Evolutionary conservation across 2,888 invertebrate genomes (phyloP).

Genomic region (Drosophila meridionalis): DNA sequence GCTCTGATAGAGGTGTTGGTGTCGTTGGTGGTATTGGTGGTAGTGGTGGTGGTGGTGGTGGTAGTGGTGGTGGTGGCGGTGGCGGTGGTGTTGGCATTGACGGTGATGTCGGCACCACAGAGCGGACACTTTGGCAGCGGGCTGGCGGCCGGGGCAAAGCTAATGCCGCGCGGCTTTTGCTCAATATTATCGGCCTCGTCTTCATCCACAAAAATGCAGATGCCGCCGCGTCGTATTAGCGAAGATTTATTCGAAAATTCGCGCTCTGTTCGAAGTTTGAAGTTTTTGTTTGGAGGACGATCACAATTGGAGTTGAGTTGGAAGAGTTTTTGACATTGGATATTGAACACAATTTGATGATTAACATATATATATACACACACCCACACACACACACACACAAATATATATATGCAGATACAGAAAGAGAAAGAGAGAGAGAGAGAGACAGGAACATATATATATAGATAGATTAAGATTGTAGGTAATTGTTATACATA

Average conservation of each 20-base stretch:
- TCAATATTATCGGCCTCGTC: constrained; percentile 83
- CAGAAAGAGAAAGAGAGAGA: constrained; percentile 40
- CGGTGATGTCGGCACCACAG: constrained; percentile 73
- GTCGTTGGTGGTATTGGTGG: constrained; percentile 37
- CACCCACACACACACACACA: constrained; percentile 26
- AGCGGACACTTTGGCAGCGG: constrained; percentile 77
- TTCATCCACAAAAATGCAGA: constrained; percentile 85
- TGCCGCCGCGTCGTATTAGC: constrained; percentile 85
- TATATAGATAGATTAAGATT: constrained; percentile 46
- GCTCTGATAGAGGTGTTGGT: constrained; percentile 54
- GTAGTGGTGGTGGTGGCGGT: constrained; percentile 46
- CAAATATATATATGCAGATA: constrained; percentile 41
- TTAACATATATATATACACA: constrained; percentile 65
- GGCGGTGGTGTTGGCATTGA: constrained; percentile 37
- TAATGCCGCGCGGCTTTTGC: constrained; percentile 78
- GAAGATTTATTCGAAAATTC: constrained; percentile 84
- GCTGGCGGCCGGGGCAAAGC: constrained; percentile 71
- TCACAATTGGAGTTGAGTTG: constrained; percentile 51
- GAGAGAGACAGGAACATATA: constrained; percentile 33
- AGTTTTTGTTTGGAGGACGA: constrained; percentile 36
- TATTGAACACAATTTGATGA: constrained; percentile 74
- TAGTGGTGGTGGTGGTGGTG: constrained; percentile 49
- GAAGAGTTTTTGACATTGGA: constrained; percentile 50
- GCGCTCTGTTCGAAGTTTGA: constrained; percentile 56
- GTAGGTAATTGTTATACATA: constrained; percentile 8